A percentile compares a stretch with the other conserved stretches of the same genome.
These are phyloP conservation scores for Seriola quinqueradiata DNA, from an alignment of 2,113 vertebrate genomes.

Conservation along the genomic window DNA sequence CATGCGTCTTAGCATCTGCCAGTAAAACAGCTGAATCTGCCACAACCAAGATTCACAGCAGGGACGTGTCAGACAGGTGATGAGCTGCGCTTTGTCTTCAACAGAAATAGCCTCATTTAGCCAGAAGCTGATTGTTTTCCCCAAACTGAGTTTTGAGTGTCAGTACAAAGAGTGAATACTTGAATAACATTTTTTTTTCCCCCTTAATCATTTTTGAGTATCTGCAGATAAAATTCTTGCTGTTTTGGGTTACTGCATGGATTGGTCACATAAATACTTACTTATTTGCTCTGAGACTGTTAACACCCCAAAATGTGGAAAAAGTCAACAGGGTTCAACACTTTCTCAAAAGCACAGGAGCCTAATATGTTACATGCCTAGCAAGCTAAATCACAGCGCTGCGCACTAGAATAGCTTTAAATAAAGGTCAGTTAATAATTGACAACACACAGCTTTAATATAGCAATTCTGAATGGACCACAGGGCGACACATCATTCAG, in stretches of 20 bases:
- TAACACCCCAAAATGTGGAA: conserved; percentile 23
- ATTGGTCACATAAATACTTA: background rate
- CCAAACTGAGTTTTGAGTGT: background rate
- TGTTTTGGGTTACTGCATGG: no score
- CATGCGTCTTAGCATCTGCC: background rate
- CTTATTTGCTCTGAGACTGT: background rate
- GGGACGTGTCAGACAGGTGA: background rate
- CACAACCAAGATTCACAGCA: background rate
- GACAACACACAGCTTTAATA: conserved; percentile 24
- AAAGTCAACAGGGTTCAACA: conserved; percentile 5
- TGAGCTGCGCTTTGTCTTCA: conserved; percentile 5
- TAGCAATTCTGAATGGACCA: conserved; percentile 16
- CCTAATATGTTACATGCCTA: background rate
- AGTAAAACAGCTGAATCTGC: conserved; percentile 17
- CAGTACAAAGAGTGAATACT: background rate
- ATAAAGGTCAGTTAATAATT: conserved; percentile 65
- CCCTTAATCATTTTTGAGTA: background rate
- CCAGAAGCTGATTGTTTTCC: background rate
- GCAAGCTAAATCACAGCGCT: background rate
- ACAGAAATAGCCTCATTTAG: background rate
- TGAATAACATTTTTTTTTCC: background rate
- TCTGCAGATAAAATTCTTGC: background rate
- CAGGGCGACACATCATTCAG: conserved; percentile 1
- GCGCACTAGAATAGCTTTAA: conserved; percentile 21
- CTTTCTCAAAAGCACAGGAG: background rate